Evolutionary conservation across 35 echinoderm and acorn worm genomes (phyloP).

Genomic region (Lytechinus pictus): DNA sequence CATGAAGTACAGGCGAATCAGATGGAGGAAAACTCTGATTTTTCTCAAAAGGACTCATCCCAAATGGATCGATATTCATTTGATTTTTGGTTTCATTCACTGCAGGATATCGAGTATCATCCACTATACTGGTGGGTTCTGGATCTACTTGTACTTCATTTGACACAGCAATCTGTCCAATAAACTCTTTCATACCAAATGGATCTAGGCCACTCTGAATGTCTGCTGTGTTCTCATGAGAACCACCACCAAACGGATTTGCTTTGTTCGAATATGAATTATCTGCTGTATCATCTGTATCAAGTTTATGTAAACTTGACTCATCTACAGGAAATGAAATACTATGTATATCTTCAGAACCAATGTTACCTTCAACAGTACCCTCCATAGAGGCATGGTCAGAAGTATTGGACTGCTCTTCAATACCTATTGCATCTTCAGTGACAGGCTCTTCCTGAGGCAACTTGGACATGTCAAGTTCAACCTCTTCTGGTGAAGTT

Average conservation of each 20-base stretch:
- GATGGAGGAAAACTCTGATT: not conserved
- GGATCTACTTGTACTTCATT: not conserved
- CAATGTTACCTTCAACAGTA: not conserved
- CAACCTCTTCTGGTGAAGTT: not conserved
- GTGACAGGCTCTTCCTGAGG: not conserved
- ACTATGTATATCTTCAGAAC: not conserved
- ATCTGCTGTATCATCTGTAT: not conserved
- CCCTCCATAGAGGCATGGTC: not conserved
- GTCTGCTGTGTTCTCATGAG: not conserved
- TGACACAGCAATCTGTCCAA: not conserved
- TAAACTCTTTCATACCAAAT: slow-evolving; percentile 16
- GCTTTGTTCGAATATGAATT: not conserved
- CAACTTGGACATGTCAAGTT: not conserved
- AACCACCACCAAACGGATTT: not conserved
- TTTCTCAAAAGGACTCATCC: slow-evolving; percentile 20
- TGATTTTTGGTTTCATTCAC: not conserved
- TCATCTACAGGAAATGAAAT: not conserved
- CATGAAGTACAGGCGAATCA: not conserved
- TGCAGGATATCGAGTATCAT: not conserved
- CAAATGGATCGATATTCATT: not conserved
- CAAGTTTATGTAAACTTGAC: too few relatives aligned
- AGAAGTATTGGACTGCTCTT: not conserved
- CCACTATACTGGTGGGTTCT: not conserved
- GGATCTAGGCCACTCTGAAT: slow-evolving; percentile 5
- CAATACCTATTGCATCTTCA: not conserved